Evolutionary conservation across 2,888 invertebrate genomes (phyloP).

Genomic region (Melanchra persicariae): DNA sequence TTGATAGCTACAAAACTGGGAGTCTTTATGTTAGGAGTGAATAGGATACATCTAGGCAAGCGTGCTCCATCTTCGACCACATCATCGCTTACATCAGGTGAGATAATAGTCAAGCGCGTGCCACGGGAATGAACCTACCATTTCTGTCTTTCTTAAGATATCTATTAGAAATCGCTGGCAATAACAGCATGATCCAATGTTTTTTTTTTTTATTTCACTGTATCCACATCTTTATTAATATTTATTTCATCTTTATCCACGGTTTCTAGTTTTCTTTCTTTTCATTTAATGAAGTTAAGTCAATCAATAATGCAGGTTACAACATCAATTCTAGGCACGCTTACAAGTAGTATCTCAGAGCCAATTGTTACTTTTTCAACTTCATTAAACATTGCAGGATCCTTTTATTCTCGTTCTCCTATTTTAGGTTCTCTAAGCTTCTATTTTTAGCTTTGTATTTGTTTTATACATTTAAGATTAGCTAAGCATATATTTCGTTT

Average conservation of each 20-base stretch:
- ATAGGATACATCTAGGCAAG: too few relatives aligned
- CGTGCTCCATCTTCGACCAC: too few relatives aligned
- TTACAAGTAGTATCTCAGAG: neutral
- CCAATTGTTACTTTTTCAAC: conserved; percentile 9
- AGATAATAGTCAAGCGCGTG: too few relatives aligned
- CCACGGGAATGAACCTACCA: too few relatives aligned
- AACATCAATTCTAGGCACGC: conserved; percentile 12
- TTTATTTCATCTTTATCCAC: neutral
- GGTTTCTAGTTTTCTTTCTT: neutral
- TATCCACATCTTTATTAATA: neutral
- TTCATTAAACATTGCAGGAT: conserved; percentile 13
- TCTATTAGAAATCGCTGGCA: neutral
- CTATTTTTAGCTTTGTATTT: neutral
- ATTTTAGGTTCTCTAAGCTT: neutral
- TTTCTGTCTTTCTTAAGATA: neutral
- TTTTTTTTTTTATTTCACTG: too few relatives aligned
- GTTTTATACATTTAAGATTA: neutral
- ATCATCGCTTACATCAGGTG: too few relatives aligned
- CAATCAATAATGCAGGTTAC: conserved; percentile 3
- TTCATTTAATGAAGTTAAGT: neutral
- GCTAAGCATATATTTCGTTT: too few relatives aligned
- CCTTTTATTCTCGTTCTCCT: neutral
- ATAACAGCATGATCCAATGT: too few relatives aligned
- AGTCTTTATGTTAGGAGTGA: too few relatives aligned
- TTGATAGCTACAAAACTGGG: too few relatives aligned